Conservation (phyloP, 1,140 invertebrate genomes). For the Drosophila pectinifera region DNA sequence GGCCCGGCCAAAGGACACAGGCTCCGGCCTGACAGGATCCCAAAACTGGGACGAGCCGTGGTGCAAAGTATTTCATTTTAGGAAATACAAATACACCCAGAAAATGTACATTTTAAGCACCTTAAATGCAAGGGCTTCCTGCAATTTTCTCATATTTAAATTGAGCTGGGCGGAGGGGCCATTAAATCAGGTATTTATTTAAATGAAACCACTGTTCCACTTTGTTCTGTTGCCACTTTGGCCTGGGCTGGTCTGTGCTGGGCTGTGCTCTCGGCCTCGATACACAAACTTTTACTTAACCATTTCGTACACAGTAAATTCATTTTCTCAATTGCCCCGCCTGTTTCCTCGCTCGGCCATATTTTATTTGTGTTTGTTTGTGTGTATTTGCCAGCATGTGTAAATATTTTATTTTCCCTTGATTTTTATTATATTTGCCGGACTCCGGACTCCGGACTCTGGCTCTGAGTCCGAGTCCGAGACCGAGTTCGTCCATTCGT, state of each 20-base stretch:
- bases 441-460: slow-evolving; percentile 12
- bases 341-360: slow-evolving; percentile 43
- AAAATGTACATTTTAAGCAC: neutral
- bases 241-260: neutral
- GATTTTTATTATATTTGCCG: slow-evolving; percentile 80
- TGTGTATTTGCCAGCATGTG: slow-evolving; percentile 67
- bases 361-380: slow-evolving; percentile 81
- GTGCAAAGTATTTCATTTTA: neutral
- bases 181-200: neutral
- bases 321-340: slow-evolving; percentile 78
- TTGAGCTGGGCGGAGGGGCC: too few species aligned
- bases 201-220: slow-evolving; percentile 3
- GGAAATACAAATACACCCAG: neutral
- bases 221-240: slow-evolving; percentile 11
- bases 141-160: neutral
- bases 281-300: slow-evolving; percentile 73
- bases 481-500: slow-evolving; percentile 34
- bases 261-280: slow-evolving; percentile 22
- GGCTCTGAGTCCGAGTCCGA: neutral
- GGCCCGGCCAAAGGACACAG: slow-evolving; percentile 41
- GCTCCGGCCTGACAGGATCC: neutral
- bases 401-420: slow-evolving; percentile 82
- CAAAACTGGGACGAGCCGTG: slow-evolving; percentile 12
- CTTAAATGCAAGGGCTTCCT: too few species aligned
- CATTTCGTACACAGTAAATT: slow-evolving; percentile 79